Evolutionary conservation across 2,113 vertebrate species (phyloP), one percentile per base, ranked within the genome.

Genomic region (Platichthys flesus): DNA sequence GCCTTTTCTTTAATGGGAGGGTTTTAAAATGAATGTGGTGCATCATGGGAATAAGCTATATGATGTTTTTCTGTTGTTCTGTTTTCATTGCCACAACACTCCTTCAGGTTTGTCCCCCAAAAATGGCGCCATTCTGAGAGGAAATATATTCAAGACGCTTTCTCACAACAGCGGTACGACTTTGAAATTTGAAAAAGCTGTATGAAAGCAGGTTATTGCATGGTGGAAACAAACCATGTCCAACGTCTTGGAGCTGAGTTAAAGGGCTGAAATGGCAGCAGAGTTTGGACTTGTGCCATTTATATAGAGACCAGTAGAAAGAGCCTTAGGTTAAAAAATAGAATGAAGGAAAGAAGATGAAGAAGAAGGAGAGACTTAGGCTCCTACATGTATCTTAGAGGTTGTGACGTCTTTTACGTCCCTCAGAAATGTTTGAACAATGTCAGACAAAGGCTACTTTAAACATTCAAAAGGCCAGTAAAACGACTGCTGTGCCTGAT

Each of bases 201-300:
- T 65, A 78, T 69, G 57, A 85, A 76, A 77, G 56, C 51, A 74
- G 57, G 56, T 58, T 59, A 67, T 67, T 67, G 51, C 61, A 74
- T 12, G 18, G 28, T 24, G 18, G 52, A 58, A 74, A 57, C 57
- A 65, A 84, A 74, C 54, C 67, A 42, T 70, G 13, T 68, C 68
- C 60, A 61, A 20, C 81, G 47, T 76, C 66, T 84, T 68, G 49
- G 63, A 79, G 52, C n/a, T 23, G 14, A 74, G 71, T 71, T 71
- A 59, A 75, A 82, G 40, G 66, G 60, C 63, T 75, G 66, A 57
- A 73, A 58, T 76, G 62, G 67, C 62, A 67, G 67, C 72, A 59
- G 47, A 51, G 60, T 67, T 82, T 65, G 57, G 58, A 67, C 68
- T 62, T 52, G 68, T 71, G 59, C 28, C 35, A 21, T 70, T 81